Evolutionary conservation across 2,888 invertebrate species (phyloP).

Genomic region (Heliconius ismenius): DNA sequence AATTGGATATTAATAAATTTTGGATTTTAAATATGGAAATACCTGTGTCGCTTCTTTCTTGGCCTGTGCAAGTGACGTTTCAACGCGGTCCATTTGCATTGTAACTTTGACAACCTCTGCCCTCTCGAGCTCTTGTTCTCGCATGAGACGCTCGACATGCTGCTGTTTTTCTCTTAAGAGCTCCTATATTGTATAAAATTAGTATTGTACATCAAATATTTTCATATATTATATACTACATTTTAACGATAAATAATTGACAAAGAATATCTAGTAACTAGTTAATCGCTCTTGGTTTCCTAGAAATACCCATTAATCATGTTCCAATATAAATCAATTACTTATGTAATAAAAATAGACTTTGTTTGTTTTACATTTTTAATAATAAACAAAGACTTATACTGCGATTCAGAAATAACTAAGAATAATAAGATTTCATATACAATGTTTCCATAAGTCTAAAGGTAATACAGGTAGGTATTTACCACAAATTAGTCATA

Average conservation of each 20-base stretch:
- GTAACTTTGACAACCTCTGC: conserved; percentile 93
- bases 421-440: conserved; percentile 6
- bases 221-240: background rate
- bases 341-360: background rate
- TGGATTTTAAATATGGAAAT: conserved; percentile 35
- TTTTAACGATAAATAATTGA: background rate
- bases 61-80: conserved; percentile 82
- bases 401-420: background rate
- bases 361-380: background rate
- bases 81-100: conserved; percentile 89
- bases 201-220: background rate
- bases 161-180: conserved; percentile 95
- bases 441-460: background rate
- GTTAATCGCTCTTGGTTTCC: background rate
- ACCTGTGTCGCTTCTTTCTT: conserved; percentile 86
- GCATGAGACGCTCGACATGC: conserved; percentile 94
- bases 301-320: conserved; percentile 35
- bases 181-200: conserved; percentile 82
- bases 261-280: background rate
- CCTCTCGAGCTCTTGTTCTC: conserved; percentile 94
- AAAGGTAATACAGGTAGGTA: conserved; percentile 21
- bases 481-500: conserved; percentile 22
- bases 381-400: background rate
- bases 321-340: conserved; percentile 37
- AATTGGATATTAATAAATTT: background rate